phyloP scores from a whole-genome alignment of 2,888 invertebrate genomes.

The Rhagium mordax region DNA sequence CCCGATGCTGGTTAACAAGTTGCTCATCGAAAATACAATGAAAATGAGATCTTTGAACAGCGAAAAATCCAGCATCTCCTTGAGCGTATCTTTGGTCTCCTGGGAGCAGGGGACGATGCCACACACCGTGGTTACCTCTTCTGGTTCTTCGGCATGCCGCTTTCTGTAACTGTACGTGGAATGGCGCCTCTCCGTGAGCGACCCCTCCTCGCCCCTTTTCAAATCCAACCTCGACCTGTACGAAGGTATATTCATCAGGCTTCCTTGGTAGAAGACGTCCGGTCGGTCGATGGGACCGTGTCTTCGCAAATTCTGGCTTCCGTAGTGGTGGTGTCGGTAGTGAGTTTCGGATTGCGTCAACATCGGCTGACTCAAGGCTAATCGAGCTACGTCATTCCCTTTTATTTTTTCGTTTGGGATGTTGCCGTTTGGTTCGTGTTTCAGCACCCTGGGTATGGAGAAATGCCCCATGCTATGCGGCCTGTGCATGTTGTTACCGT shows the following conservation, averaged over 20 bases:
- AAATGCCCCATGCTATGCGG: conserved; percentile 76
- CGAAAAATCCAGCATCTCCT: conserved; percentile 86
- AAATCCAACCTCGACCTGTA: conserved; percentile 63
- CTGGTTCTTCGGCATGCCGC: conserved; percentile 39
- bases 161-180: conserved; percentile 53
- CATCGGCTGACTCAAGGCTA: conserved; percentile 82
- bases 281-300: conserved; percentile 85
- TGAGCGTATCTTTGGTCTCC: conserved; percentile 81
- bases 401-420: conserved; percentile 47
- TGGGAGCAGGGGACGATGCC: conserved; percentile 75
- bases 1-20: conserved; percentile 95
- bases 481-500: conserved; percentile 69
- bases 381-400: conserved; percentile 69
- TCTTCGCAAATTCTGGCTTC: conserved; percentile 69
- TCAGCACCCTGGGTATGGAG: conserved; percentile 56
- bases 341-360: conserved; percentile 66
- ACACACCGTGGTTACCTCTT: conserved; percentile 67
- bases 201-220: conserved; percentile 56
- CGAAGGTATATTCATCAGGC: conserved; percentile 70
- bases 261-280: conserved; percentile 92
- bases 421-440: conserved; percentile 51
- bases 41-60: conserved; percentile 90
- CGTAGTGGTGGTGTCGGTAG: conserved; percentile 65
- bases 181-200: conserved; percentile 56
- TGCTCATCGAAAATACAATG: conserved; percentile 91